phyloP scores from a whole-genome alignment of 92 coral and sea anemone genomes.

The Scolanthus callimorphus region DNA sequence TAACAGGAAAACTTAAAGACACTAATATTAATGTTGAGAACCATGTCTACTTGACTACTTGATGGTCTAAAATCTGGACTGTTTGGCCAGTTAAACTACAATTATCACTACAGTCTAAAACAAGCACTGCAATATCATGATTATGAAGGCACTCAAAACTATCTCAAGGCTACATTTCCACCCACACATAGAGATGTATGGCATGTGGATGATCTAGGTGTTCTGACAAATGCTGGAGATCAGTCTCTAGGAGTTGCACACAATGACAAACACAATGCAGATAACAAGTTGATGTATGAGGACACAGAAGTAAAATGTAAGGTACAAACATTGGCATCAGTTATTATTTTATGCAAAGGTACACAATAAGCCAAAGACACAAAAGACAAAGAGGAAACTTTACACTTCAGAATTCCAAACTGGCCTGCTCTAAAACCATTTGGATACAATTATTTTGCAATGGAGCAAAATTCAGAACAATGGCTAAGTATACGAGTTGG shows the following conservation, averaged over 20 bases:
- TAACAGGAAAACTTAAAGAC: conserved; percentile 19
- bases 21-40: conserved; percentile 32
- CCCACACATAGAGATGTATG: no score
- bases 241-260: background rate
- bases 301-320: conserved; percentile 17
- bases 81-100: conserved; percentile 41
- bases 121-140: conserved; percentile 41
- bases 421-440: conserved; percentile 27
- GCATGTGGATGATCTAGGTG: no score
- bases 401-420: conserved; percentile 15
- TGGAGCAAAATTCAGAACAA: conserved; percentile 25
- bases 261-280: background rate
- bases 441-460: conserved; percentile 40
- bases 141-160: conserved; percentile 9
- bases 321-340: conserved; percentile 20
- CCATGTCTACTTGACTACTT: conserved; percentile 27
- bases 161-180: background rate
- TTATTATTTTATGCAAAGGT: conserved; percentile 25
- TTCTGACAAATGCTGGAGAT: background rate
- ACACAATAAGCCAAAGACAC: conserved; percentile 8
- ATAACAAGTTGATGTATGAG: conserved; percentile 29
- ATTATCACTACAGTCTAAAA: conserved; percentile 26
- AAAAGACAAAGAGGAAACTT: conserved; percentile 1
- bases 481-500: conserved; percentile 35
- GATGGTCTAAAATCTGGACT: conserved; percentile 24